phyloP scores from a whole-genome alignment of 2,797 vertebrate genomes.

The Malacoraja senta region DNA sequence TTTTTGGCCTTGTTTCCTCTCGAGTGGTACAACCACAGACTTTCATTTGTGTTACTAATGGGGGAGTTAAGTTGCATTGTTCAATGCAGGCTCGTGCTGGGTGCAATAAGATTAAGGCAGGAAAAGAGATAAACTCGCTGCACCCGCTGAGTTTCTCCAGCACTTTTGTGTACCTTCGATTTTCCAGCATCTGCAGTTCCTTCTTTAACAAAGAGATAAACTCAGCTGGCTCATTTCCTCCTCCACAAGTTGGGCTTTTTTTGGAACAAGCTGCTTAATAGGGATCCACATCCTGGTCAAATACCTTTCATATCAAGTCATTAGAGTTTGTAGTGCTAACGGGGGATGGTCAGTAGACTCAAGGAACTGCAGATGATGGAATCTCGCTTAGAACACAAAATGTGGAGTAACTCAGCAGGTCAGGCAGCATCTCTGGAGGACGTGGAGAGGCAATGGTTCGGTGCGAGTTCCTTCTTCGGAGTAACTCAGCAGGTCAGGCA shows the following conservation, averaged over 20 bases:
- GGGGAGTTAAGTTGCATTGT: conserved; percentile 13
- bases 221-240: neutral
- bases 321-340: neutral
- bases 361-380: no score
- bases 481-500: no score
- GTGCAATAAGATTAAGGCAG: neutral
- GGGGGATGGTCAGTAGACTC: neutral
- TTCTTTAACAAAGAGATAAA: conserved; percentile 2
- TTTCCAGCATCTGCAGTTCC: no score
- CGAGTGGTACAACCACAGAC: neutral
- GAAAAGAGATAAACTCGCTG: neutral
- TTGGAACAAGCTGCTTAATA: neutral
- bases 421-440: no score
- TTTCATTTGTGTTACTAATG: neutral
- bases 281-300: neutral
- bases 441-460: no score
- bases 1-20: neutral
- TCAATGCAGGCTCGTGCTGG: neutral
- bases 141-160: no score
- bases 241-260: neutral
- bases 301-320: conserved; percentile 1
- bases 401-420: no score
- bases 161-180: no score
- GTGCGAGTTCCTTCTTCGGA: no score
- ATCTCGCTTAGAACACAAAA: no score